Evolutionary conservation across 2,888 invertebrate genomes (phyloP).

Genomic region (Chorisops tibialis): DNA sequence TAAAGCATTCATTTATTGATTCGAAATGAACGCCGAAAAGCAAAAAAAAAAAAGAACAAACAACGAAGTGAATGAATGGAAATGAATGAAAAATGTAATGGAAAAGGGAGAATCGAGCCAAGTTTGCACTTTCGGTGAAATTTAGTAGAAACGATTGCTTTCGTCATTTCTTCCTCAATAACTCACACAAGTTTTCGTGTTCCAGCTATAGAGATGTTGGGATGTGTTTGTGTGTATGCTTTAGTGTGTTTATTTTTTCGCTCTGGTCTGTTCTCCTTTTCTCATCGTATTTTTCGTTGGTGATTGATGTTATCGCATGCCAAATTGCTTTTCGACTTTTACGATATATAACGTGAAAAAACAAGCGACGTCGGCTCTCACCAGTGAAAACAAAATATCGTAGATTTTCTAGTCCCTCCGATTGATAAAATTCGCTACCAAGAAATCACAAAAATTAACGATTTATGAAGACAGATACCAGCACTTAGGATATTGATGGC

Average conservation of each 20-base stretch:
- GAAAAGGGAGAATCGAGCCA: neutral
- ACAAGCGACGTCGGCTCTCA: too few relatives aligned
- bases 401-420: too few relatives aligned
- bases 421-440: too few relatives aligned
- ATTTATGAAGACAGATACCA: too few relatives aligned
- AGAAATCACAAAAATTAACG: too few relatives aligned
- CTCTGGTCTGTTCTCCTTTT: neutral
- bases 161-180: neutral
- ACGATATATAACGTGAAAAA: neutral
- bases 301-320: conserved; percentile 3
- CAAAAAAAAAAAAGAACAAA: neutral
- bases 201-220: too few relatives aligned
- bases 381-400: too few relatives aligned
- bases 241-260: neutral
- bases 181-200: too few relatives aligned
- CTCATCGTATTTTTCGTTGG: neutral
- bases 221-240: neutral
- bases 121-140: neutral
- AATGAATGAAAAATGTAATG: neutral
- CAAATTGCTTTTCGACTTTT: neutral
- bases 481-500: too few relatives aligned
- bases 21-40: conserved; percentile 3
- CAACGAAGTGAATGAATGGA: conserved; percentile 8
- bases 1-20: neutral
- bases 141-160: neutral